phyloP scores from a whole-genome alignment of 2,888 invertebrate genomes.

The Leptothorax acervorum region DNA sequence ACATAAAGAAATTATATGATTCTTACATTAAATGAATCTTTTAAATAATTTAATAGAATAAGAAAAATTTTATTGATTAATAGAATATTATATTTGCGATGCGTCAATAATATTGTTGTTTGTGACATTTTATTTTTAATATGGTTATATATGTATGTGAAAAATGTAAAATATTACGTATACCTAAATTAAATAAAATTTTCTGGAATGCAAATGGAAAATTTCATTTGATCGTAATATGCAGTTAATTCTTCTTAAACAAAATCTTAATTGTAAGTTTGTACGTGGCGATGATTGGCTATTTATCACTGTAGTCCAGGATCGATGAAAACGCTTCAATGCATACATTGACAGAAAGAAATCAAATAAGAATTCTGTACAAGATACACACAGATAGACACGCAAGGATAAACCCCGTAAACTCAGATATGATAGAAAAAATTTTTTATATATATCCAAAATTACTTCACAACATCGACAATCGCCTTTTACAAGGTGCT shows the following conservation, averaged over 20 bases:
- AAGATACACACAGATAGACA: slow-evolving; percentile 59
- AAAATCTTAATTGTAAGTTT: slow-evolving; percentile 1
- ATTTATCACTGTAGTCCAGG: slow-evolving; percentile 46
- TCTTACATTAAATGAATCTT: background rate
- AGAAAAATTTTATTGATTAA: background rate
- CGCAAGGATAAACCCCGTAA: slow-evolving; percentile 51
- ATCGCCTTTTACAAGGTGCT: slow-evolving; percentile 71
- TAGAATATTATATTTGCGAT: background rate
- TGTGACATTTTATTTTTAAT: background rate
- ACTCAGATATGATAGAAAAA: slow-evolving; percentile 45
- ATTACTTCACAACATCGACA: slow-evolving; percentile 75
- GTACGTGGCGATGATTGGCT: background rate
- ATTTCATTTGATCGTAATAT: background rate
- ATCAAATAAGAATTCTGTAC: slow-evolving; percentile 46
- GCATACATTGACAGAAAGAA: slow-evolving; percentile 58
- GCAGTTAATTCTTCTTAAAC: background rate
- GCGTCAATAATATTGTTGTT: background rate
- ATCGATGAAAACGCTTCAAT: slow-evolving; percentile 56
- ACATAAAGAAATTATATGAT: background rate
- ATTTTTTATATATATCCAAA: slow-evolving; percentile 56
- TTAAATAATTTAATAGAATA: background rate
- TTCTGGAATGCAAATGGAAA: background rate
- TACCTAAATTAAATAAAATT: slow-evolving; percentile 23
- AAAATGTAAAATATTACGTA: background rate
- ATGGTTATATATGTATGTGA: background rate